Evolutionary conservation across 2,113 vertebrate species (phyloP).

Genomic region (Cariama cristata): DNA sequence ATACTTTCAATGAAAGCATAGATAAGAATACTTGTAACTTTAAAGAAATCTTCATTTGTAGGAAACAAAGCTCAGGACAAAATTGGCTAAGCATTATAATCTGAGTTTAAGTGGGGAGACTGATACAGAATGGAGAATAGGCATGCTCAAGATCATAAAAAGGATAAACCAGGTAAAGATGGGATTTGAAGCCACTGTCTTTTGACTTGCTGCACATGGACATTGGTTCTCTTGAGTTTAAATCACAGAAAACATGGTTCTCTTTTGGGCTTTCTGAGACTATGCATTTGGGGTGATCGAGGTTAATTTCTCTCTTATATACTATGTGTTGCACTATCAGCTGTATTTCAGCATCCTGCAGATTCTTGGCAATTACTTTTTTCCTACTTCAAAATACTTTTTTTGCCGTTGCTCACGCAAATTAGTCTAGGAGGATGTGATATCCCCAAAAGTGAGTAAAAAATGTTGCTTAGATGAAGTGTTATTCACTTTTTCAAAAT

Average conservation of each 20-base stretch:
- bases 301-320: not conserved
- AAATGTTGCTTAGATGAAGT: not conserved
- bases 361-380: not conserved
- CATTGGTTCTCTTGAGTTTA: not conserved
- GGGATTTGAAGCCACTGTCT: not conserved
- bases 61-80: not conserved
- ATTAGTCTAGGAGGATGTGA: not conserved
- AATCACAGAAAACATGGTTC: not conserved
- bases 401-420: not conserved
- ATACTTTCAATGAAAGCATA: not conserved
- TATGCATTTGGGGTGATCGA: not conserved
- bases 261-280: not conserved
- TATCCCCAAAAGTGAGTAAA: not conserved
- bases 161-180: slow-evolving; percentile 17
- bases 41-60: not conserved
- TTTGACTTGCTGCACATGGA: not conserved
- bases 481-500: not conserved
- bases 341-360: not conserved
- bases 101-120: not conserved
- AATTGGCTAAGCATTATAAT: not conserved
- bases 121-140: not conserved
- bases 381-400: not conserved
- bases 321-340: not conserved
- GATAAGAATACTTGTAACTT: slow-evolving; percentile 5
- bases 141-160: not conserved